A percentile compares a stretch with the other conserved stretches of the same genome.
Evolutionary conservation across 2,797 vertebrate species (phyloP).

Genomic region (Centroberyx gerrardi): DNA sequence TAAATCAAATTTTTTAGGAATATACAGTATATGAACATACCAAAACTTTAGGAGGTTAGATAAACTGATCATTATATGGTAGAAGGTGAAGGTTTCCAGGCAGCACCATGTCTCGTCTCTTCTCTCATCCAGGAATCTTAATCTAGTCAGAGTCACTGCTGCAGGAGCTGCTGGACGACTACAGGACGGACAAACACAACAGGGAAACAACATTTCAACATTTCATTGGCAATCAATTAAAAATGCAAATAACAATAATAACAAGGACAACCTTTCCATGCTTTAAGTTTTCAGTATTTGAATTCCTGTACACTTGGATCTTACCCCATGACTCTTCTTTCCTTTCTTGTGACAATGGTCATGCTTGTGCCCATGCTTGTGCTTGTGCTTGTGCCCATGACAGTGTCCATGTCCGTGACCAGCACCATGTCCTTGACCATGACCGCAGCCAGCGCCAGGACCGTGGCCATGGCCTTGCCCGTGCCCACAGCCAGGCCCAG

Average conservation of each 20-base stretch:
- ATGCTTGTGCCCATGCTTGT: constrained; percentile 65
- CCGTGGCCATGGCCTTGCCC: too few species aligned
- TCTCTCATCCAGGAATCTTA: constrained; percentile 2
- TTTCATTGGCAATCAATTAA: not conserved
- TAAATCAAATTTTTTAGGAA: too few species aligned
- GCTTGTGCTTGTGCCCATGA: too few species aligned
- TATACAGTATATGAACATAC: too few species aligned
- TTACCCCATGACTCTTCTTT: constrained; percentile 65
- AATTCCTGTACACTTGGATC: not conserved
- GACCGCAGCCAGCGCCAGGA: not conserved
- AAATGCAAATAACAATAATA: not conserved
- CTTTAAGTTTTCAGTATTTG: not conserved
- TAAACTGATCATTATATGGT: too few species aligned
- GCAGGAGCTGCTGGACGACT: constrained; percentile 81
- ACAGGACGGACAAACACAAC: constrained; percentile 23
- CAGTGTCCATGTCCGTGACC: not conserved
- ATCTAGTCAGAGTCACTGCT: constrained; percentile 81
- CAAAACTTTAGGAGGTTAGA: too few species aligned
- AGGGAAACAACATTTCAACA: constrained; percentile 1
- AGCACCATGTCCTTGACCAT: not conserved
- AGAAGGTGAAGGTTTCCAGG: not conserved
- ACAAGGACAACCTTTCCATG: too few species aligned
- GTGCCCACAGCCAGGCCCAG: not conserved
- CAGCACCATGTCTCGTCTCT: not conserved
- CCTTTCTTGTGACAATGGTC: constrained; percentile 74